Percentiles rank a stretch among this genome's conserved stretches.
Conservation (phyloP, 1,140 invertebrate genomes). For the Tenebrio molitor region DNA sequence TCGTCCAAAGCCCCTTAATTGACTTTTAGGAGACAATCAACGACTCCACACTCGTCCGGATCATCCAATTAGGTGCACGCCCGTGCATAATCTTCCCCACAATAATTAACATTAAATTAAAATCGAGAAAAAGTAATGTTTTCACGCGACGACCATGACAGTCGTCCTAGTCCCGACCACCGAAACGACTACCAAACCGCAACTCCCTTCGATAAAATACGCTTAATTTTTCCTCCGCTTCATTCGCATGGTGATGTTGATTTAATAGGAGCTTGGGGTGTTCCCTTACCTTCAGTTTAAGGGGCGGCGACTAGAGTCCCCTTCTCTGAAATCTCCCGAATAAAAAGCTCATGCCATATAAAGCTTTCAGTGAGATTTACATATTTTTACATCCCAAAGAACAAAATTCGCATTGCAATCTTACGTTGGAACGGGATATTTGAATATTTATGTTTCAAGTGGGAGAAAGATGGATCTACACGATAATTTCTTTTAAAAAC, state of each 20-base stretch:
- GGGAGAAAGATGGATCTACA: constrained; percentile 45
- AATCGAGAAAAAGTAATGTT: not conserved
- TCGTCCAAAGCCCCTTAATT: constrained; percentile 49
- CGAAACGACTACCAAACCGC: not conserved
- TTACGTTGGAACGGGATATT: constrained; percentile 54
- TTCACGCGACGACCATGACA: not conserved
- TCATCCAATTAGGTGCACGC: not conserved
- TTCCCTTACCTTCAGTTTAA: constrained; percentile 56
- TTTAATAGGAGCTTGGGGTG: constrained; percentile 57
- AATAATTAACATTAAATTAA: too few species aligned
- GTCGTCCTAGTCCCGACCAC: not conserved
- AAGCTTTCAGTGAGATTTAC: constrained; percentile 60
- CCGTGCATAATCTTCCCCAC: not conserved
- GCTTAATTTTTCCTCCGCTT: constrained; percentile 42
- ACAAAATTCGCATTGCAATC: constrained; percentile 58
- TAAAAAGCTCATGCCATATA: constrained; percentile 57
- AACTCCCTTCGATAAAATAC: not conserved
- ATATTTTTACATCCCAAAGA: constrained; percentile 63
- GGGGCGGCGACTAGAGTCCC: constrained; percentile 52
- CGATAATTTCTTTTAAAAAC: constrained; percentile 55
- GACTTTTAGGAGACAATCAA: constrained; percentile 55
- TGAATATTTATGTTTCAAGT: constrained; percentile 56
- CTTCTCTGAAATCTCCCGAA: constrained; percentile 43
- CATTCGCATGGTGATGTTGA: constrained; percentile 50
- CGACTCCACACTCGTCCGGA: constrained; percentile 1